Base-by-base conservation (phyloP, 2,888 invertebrate genomes). In the Rhaphigaster nebulosa region DNA sequence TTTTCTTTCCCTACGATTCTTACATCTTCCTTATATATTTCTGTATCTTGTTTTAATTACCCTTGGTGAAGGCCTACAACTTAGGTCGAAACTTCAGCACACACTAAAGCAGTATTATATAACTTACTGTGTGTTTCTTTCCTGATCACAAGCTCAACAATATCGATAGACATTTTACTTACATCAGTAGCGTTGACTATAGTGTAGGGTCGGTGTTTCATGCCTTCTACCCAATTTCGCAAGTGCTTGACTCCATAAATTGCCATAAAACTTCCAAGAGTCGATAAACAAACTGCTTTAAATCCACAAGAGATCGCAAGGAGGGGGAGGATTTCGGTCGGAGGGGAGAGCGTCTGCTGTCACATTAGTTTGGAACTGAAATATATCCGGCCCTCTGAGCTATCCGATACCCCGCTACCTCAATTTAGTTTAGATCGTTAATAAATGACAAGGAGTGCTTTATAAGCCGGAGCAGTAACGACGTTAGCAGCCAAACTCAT, bases 321-420 rank as follows among this genome's bases (percentile, higher is more conserved):
- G 13, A 50, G 45, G 13, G 45, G 4, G 45, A 1, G n/a, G n/a
- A n/a, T n/a, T 26, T 1, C 10, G 41, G 23, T 0, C 20, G 20
- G 26, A 84, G 84, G 45, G 45, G 84, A 45, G 84, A n/a, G 41
- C 26, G 41, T 8, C 4, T 0, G 91, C 92, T 92, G 92, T 92
- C 92, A 93, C 92, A 93, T 93, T 93, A 93, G 92, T 93, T 93
- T 92, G 92, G 93, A 92, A 93, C 93, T 93, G 93, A 93, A 93
- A 93, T 92, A 93, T 92, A 93, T 92, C 92, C 60, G 10, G 2
- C 8, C 29, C 54, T 18, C 56, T 50, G 70, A 76, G 91, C 87
- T 87, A 91, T 88, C 87, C 65, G 70, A 84, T 89, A 54, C 87
- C 38, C 65, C 10, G 50, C 76, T 1, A 15, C 52, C 70, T 70